phyloP scores from a whole-genome alignment of 2,888 invertebrate species.

The Patella pellucida region DNA sequence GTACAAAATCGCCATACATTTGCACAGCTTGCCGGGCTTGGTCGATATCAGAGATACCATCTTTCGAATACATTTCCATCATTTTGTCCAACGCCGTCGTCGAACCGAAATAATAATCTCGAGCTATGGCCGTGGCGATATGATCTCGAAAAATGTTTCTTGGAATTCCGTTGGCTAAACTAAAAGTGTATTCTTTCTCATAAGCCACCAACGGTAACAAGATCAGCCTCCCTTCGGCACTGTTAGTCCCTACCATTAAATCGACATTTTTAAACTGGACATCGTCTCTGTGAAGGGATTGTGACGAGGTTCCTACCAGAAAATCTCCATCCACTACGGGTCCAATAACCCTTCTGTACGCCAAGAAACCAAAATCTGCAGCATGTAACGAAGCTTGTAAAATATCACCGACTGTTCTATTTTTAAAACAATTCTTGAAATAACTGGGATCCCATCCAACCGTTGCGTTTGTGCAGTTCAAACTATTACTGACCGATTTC shows the following conservation, averaged over 20 bases:
- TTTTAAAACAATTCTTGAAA: conserved; percentile 29
- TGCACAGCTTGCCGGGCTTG: conserved; percentile 27
- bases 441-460: conserved; percentile 1
- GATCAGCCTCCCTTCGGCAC: conserved; percentile 30
- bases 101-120: conserved; percentile 29
- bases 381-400: conserved; percentile 19
- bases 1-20: conserved; percentile 34
- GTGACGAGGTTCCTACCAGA: conserved; percentile 14
- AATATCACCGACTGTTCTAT: conserved; percentile 13
- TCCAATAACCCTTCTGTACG: conserved; percentile 23
- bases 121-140: conserved; percentile 21
- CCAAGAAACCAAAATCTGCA: neutral
- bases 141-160: conserved; percentile 23
- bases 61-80: neutral
- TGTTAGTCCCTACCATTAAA: conserved; percentile 29
- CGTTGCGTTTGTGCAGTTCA: neutral
- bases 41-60: neutral
- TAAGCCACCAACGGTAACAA: conserved; percentile 16
- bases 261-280: conserved; percentile 27
- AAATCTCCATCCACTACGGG: conserved; percentile 30
- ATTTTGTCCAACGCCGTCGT: neutral
- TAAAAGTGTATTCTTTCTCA: conserved; percentile 22
- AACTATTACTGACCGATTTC: neutral
- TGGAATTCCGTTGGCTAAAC: conserved; percentile 23
- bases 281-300: conserved; percentile 17